These are phyloP conservation scores for Enteromius unitaeniatus DNA, from an alignment of 2,797 vertebrate species.

Conservation along the genomic window DNA sequence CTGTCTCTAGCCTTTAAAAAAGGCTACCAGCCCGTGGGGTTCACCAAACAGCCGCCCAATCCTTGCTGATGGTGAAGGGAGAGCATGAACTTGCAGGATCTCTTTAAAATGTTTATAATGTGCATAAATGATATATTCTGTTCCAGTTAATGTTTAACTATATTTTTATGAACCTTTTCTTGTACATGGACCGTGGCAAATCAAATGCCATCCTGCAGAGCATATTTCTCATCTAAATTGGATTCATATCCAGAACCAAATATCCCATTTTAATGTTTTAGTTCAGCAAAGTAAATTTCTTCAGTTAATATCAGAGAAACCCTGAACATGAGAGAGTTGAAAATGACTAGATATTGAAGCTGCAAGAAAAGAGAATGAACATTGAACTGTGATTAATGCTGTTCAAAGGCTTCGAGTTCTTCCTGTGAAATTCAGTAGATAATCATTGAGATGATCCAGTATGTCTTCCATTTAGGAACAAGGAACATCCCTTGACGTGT, in stretches of 20 bases:
- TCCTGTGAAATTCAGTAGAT: background rate
- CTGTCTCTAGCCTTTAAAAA: too few relatives aligned
- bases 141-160: background rate
- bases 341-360: background rate
- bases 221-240: conserved; percentile 11
- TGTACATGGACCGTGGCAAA: background rate
- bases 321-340: background rate
- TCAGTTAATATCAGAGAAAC: conserved; percentile 14
- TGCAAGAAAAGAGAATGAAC: background rate
- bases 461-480: conserved; percentile 11
- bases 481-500: conserved; percentile 3
- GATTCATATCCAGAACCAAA: background rate
- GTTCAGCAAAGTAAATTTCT: background rate
- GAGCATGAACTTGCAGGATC: background rate
- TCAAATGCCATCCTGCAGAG: background rate
- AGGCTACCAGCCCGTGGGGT: too few relatives aligned
- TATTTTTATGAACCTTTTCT: background rate
- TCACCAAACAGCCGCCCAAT: too few relatives aligned
- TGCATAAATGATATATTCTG: background rate
- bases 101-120: background rate
- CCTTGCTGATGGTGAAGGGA: too few relatives aligned
- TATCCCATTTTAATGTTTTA: conserved; percentile 1
- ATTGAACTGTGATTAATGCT: background rate
- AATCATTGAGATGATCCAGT: background rate
- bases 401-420: background rate